Evolutionary conservation across 2,797 vertebrate species (phyloP), one percentile per base, ranked within the genome.

Genomic region (Streptopelia turtur): DNA sequence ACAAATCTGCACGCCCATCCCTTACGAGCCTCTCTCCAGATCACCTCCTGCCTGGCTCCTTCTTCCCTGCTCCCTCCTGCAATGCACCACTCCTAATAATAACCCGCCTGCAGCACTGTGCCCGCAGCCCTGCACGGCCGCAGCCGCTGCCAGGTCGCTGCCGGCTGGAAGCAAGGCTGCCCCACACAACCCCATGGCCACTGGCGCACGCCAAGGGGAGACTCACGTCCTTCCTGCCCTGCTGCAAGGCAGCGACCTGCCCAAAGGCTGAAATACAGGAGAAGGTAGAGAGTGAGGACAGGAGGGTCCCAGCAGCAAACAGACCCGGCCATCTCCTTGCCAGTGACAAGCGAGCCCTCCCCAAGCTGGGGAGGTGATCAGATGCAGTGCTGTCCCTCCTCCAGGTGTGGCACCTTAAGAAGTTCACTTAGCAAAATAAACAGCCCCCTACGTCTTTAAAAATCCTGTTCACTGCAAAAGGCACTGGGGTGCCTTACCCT

Each of bases 1-100:
- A 69, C 5, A 4, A 30, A 70, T 31, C 77, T 1, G 1, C 41
- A 39, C 1, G 2, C 24, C 71, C 35, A 53, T 24, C 60, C 84
- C 2, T 3, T 31, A 31, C 0, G 0, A 86, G 28, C 52, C 59
- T 47, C 35, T 33, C 50, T 85, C 41, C 56, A 0, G 14, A 65
- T 41, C 20, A 9, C 45, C 86, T 83, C 87, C 87, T 11, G 59
- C 74, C 82, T 74, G 88, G 81, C 68, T 84, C 70, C 84, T 28
- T 72, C 28, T 30, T 35, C 72, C 68, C 68, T 80, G 55, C 69
- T 85, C 90, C 50, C 66, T 97, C 79, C 97, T 92, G 97, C 98
- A 98, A 97, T 98, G 98, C 98, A 97, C 96, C 93, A 94, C 66
- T 97, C 97, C 98, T 97, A 98, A 97, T 92, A 97, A 98, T 97